A percentile compares a stretch with the other conserved stretches of the same genome.
These are phyloP conservation scores for Coelinius sp. DNA, from an alignment of 2,888 invertebrate genomes.

Conservation along the genomic window DNA sequence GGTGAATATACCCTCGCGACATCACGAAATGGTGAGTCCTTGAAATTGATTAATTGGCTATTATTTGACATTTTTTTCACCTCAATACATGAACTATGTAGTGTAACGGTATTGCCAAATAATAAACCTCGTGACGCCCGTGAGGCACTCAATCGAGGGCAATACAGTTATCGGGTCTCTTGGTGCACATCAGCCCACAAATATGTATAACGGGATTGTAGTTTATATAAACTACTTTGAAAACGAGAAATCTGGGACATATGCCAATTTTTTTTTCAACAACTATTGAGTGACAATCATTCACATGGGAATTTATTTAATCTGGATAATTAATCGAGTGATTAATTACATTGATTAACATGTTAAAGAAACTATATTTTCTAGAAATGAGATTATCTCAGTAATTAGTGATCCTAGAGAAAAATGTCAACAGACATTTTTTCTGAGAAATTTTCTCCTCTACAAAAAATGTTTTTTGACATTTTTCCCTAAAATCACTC, in stretches of 20 bases:
- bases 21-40: conserved; percentile 63
- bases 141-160: conserved; percentile 58
- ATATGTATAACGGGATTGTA: conserved; percentile 64
- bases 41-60: too few relatives aligned
- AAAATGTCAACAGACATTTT: not conserved
- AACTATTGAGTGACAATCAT: not conserved
- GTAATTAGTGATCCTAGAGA: not conserved
- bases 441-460: not conserved
- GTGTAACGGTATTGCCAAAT: conserved; percentile 38
- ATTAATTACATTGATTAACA: not conserved
- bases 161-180: conserved; percentile 67
- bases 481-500: not conserved
- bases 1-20: conserved; percentile 71
- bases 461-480: not conserved
- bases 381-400: not conserved
- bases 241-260: conserved; percentile 8
- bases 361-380: not conserved
- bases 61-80: conserved; percentile 11
- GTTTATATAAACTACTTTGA: conserved; percentile 20
- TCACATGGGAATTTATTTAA: not conserved
- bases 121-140: conserved; percentile 31
- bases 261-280: not conserved
- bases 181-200: conserved; percentile 46
- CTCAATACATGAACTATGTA: conserved; percentile 18
- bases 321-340: not conserved